Percentiles rank a stretch among this genome's conserved stretches.
Evolutionary conservation across 2,888 invertebrate genomes (phyloP).

Genomic region (Spodoptera exigua): DNA sequence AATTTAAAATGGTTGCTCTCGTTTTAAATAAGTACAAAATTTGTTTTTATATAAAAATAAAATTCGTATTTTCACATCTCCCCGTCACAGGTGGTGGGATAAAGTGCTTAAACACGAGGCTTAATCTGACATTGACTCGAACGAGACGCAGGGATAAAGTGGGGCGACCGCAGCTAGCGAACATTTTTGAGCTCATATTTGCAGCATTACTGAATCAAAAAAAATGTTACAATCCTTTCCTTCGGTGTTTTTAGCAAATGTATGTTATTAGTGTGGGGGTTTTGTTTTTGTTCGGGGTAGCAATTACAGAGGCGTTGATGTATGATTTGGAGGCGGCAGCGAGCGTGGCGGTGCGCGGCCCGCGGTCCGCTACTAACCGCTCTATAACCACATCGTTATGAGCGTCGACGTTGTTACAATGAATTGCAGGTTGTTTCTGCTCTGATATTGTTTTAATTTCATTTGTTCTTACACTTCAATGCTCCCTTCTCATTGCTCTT

Average conservation of each 20-base stretch:
- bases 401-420: conserved; percentile 29
- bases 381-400: conserved; percentile 51
- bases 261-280: conserved; percentile 46
- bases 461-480: neutral
- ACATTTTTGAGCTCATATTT: conserved; percentile 47
- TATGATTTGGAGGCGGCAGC: conserved; percentile 33
- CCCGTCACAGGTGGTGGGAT: conserved; percentile 72
- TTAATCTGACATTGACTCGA: conserved; percentile 73
- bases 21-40: conserved; percentile 35
- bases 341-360: conserved; percentile 11
- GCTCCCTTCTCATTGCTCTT: conserved; percentile 3
- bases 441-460: conserved; percentile 29
- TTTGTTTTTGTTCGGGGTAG: conserved; percentile 30
- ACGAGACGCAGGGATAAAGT: conserved; percentile 62
- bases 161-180: conserved; percentile 14
- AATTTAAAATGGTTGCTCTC: too few species aligned
- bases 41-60: conserved; percentile 58
- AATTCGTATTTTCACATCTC: conserved; percentile 58
- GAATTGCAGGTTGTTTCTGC: conserved; percentile 14
- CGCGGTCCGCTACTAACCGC: conserved; percentile 17
- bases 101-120: conserved; percentile 69
- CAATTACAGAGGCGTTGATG: conserved; percentile 55
- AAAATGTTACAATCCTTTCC: conserved; percentile 46
- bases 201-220: conserved; percentile 35
- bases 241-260: conserved; percentile 38